Base-by-base conservation (phyloP, 2,113 vertebrate species). In the Theropithecus gelada region DNA sequence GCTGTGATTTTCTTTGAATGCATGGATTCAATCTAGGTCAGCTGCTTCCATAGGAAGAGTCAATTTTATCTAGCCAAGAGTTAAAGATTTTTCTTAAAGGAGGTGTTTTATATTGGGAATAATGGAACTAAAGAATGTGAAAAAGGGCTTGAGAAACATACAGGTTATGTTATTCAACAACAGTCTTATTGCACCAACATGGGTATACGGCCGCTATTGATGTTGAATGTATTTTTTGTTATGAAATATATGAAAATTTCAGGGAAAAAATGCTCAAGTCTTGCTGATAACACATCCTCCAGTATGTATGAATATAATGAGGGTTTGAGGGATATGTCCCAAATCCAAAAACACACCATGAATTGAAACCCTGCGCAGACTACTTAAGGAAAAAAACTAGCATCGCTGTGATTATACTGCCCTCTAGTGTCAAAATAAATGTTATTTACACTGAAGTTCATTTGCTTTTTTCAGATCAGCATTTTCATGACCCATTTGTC, bases 401-500 rank as follows among this genome's bases (percentile, higher is more conserved):
- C 18, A 40, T 59, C 64, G 22, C 35, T 96, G 38, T 96, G 73
- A 40, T 92, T 97, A 59, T 80, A 90, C 94, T 98, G 98, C 98
- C 98, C 98, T 95, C 98, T 98, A 97, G 96, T 90, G 98, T 86
- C 83, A 48, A 89, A 68, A 89, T 66, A 66, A 89, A 23, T 17
- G 88, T 55, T 27, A 6, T 85, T 96, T 90, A 70, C 12, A 40
- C 23, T 16, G 25, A 86, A 59, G 22, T 84, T 89, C 40, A 64
- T 79, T 64, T 94, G 61, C 52, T 50, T 97, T 73, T 98, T 98
- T 88, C 95, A 99, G 99, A 99, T 99, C 83, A 99, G 99, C 98
- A 99, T 99, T 98, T 99, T 99, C 98, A 99, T 99, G 99, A 99
- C 99, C 9, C 99, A 99, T 98, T 97, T 99, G 96, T 99, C 99